Percentiles rank a stretch among this genome's conserved stretches.
Evolutionary conservation across 2,888 invertebrate genomes (phyloP).

Genomic region (Theodoxus fluviatilis): DNA sequence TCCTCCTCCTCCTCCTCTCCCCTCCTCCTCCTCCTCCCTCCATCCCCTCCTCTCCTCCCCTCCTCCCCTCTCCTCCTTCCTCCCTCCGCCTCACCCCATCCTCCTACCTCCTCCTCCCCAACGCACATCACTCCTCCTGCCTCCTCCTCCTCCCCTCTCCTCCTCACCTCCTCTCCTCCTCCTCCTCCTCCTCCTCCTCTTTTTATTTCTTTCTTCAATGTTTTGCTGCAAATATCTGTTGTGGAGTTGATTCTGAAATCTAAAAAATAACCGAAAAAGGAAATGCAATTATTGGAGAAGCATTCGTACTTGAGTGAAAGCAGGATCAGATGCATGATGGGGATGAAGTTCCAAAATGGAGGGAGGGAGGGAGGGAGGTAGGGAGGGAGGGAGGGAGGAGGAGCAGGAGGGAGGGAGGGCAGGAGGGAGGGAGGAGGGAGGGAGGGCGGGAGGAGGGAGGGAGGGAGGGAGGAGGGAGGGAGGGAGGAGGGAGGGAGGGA

Average conservation of each 20-base stretch:
- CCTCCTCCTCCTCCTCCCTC: not conserved
- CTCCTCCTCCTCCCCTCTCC: constrained; percentile 7
- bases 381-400: not conserved
- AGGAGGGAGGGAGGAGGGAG: not conserved
- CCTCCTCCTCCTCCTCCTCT: constrained; percentile 7
- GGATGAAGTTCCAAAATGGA: too few relatives aligned
- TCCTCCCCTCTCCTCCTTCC: not conserved
- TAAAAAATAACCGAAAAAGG: too few relatives aligned
- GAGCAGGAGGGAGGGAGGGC: not conserved
- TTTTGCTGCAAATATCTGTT: too few relatives aligned
- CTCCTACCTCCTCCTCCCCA: too few relatives aligned
- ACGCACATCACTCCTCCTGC: not conserved
- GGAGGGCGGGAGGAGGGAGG: not conserved
- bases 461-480: too few relatives aligned
- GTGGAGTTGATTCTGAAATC: too few relatives aligned
- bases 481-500: not conserved
- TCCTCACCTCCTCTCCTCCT: constrained; percentile 5
- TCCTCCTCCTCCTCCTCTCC: not conserved
- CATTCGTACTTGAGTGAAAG: too few relatives aligned
- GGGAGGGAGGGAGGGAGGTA: not conserved
- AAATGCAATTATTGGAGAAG: too few relatives aligned
- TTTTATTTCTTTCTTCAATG: not conserved
- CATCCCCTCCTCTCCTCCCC: not conserved
- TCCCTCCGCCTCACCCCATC: not conserved
- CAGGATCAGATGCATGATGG: too few relatives aligned